A percentile compares a stretch with the other conserved stretches of the same genome.
Evolutionary conservation across 1,140 invertebrate species (phyloP).

Genomic region (Drosophila parvula): DNA sequence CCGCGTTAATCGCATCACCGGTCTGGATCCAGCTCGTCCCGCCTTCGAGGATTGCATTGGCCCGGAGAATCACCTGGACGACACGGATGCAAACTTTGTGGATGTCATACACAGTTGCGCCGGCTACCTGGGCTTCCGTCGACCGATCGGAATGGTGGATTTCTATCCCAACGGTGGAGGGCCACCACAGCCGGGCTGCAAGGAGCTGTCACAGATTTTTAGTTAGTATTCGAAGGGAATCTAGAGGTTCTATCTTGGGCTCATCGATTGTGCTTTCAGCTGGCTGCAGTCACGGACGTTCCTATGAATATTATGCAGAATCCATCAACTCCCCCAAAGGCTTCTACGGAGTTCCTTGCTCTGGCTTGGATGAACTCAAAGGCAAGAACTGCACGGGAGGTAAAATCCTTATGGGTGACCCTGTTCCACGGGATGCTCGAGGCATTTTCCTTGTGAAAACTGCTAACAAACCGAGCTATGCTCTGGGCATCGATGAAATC

Average conservation of each 20-base stretch:
- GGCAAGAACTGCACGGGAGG: conserved; percentile 85
- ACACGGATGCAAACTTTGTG: conserved; percentile 89
- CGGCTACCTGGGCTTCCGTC: conserved; percentile 87
- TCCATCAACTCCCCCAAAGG: conserved; percentile 86
- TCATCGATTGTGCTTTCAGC: conserved; percentile 84
- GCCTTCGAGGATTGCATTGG: conserved; percentile 87
- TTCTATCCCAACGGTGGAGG: conserved; percentile 93
- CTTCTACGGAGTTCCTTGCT: conserved; percentile 86
- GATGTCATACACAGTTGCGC: conserved; percentile 91
- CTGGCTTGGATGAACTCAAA: conserved; percentile 86
- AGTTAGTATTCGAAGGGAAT: conserved; percentile 76
- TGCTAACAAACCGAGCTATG: conserved; percentile 85
- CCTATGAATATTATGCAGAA: conserved; percentile 88
- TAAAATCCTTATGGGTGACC: conserved; percentile 87
- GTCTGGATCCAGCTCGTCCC: conserved; percentile 91
- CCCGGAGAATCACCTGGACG: conserved; percentile 86
- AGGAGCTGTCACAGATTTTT: conserved; percentile 85
- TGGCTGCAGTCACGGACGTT: conserved; percentile 90
- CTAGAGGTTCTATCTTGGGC: no score
- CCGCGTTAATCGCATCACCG: conserved; percentile 87
- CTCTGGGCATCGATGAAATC: conserved; percentile 74
- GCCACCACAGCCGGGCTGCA: conserved; percentile 90
- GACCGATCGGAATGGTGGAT: conserved; percentile 89
- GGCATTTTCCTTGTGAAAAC: conserved; percentile 89
- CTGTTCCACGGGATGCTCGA: conserved; percentile 81